A percentile compares a stretch with the other conserved stretches of the same genome.
Conservation (phyloP, 2,888 invertebrate genomes). For the Coecobrya sp. region DNA sequence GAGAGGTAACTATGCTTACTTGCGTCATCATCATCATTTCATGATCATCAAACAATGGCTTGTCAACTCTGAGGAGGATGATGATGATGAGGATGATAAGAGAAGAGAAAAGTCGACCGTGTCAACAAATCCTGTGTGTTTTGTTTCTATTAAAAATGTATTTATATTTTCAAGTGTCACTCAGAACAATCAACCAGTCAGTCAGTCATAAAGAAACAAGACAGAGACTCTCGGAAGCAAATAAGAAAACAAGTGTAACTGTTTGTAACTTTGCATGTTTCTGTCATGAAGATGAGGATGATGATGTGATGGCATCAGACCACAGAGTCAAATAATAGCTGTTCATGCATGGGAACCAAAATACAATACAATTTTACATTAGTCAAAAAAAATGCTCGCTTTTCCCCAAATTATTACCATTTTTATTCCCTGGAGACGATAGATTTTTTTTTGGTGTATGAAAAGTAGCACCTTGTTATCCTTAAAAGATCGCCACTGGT, state of each 20-base stretch:
- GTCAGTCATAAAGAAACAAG: neutral
- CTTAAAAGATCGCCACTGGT: slow-evolving; percentile 23
- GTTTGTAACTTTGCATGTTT: slow-evolving; percentile 62
- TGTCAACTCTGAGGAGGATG: slow-evolving; percentile 1
- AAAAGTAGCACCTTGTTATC: slow-evolving; percentile 14
- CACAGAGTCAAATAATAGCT: neutral
- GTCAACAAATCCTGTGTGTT: slow-evolving; percentile 10
- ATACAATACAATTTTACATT: neutral
- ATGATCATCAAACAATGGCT: slow-evolving; percentile 16
- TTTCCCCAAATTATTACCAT: neutral
- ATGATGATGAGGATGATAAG: slow-evolving; percentile 3
- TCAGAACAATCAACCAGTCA: slow-evolving; percentile 31
- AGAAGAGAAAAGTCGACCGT: neutral
- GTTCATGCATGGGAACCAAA: neutral
- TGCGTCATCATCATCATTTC: neutral
- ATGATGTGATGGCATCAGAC: neutral
- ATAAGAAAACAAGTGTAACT: slow-evolving; percentile 35
- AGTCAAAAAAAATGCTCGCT: neutral
- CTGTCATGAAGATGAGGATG: slow-evolving; percentile 15
- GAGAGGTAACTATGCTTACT: no score
- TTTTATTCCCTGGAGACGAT: neutral
- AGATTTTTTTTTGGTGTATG: neutral
- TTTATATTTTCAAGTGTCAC: slow-evolving; percentile 48
- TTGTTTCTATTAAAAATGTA: slow-evolving; percentile 1
- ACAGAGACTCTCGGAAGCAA: neutral